Percentiles rank a stretch among this genome's conserved stretches.
phyloP scores from a whole-genome alignment of 2,888 invertebrate genomes.

The Pyrgus malvae region DNA sequence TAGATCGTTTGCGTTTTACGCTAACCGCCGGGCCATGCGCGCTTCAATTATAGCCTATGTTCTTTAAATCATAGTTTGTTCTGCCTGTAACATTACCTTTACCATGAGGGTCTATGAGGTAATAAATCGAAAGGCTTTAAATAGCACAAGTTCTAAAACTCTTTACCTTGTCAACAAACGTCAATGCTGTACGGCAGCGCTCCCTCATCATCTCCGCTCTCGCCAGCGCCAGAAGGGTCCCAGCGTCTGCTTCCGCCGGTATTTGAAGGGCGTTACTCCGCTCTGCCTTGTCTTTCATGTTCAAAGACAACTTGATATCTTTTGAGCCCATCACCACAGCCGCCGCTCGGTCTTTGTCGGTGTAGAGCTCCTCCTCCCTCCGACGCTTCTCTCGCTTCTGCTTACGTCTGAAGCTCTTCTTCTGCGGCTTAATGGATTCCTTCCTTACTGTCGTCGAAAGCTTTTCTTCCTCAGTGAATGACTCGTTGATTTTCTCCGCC shows the following conservation, averaged over 20 bases:
- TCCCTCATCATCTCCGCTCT: slow-evolving; percentile 89
- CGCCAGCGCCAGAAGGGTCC: slow-evolving; percentile 88
- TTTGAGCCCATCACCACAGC: slow-evolving; percentile 93
- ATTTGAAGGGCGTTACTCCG: slow-evolving; percentile 86
- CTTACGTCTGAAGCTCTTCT: slow-evolving; percentile 57
- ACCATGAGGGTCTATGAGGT: no score
- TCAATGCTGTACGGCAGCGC: slow-evolving; percentile 86
- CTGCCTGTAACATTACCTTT: no score
- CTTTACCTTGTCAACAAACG: slow-evolving; percentile 89
- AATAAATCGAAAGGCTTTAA: no score
- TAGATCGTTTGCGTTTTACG: no score
- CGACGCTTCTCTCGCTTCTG: slow-evolving; percentile 64
- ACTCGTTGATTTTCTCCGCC: slow-evolving; percentile 52
- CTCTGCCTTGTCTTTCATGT: slow-evolving; percentile 89
- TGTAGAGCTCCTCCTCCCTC: slow-evolving; percentile 89
- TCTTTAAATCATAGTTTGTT: no score
- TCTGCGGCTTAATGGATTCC: slow-evolving; percentile 60
- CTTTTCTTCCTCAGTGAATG: slow-evolving; percentile 54
- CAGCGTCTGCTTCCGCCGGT: slow-evolving; percentile 90
- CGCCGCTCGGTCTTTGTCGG: slow-evolving; percentile 95
- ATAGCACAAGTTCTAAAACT: no score
- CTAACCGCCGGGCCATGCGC: no score
- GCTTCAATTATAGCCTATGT: no score
- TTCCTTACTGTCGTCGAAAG: slow-evolving; percentile 58
- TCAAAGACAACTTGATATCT: slow-evolving; percentile 93